These are phyloP conservation scores for Stenopsyche tienmushanensis DNA, from an alignment of 1,140 invertebrate genomes.

Conservation along the genomic window DNA sequence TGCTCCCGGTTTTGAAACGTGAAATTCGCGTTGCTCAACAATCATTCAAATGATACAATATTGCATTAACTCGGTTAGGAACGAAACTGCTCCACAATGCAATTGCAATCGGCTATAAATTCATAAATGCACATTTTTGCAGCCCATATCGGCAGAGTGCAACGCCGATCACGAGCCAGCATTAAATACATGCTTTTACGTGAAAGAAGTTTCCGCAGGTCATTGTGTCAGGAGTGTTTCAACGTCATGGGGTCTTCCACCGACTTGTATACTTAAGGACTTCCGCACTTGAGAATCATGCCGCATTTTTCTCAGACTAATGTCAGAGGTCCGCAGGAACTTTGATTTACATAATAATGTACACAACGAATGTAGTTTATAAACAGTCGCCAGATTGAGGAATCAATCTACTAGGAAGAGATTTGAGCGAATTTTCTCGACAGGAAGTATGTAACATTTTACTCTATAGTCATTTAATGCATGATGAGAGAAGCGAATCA, in stretches of 20 bases:
- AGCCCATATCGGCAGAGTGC: too few species aligned
- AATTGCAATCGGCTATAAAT: too few species aligned
- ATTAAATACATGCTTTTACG: neutral
- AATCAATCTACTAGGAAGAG: neutral
- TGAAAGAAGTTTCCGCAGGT: constrained; percentile 9
- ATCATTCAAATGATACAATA: too few species aligned
- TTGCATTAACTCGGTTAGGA: too few species aligned
- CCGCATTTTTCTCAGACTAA: neutral
- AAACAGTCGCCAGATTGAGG: too few species aligned
- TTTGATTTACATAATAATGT: too few species aligned
- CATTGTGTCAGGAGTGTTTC: constrained; percentile 16
- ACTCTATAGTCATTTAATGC: too few species aligned
- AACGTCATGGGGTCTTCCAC: constrained; percentile 1
- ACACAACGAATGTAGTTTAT: too few species aligned
- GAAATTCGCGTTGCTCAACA: too few species aligned
- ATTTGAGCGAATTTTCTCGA: neutral
- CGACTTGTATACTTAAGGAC: neutral
- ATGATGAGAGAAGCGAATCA: too few species aligned
- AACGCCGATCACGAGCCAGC: neutral
- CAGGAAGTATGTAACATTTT: neutral
- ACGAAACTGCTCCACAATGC: too few species aligned
- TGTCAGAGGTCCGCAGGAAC: neutral
- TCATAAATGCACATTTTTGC: too few species aligned
- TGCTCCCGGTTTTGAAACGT: neutral
- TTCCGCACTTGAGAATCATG: constrained; percentile 15